Percentiles rank a stretch among this genome's conserved stretches.
phyloP scores from a whole-genome alignment of 2,797 vertebrate species.

The Pseudotriccus pelzelni region DNA sequence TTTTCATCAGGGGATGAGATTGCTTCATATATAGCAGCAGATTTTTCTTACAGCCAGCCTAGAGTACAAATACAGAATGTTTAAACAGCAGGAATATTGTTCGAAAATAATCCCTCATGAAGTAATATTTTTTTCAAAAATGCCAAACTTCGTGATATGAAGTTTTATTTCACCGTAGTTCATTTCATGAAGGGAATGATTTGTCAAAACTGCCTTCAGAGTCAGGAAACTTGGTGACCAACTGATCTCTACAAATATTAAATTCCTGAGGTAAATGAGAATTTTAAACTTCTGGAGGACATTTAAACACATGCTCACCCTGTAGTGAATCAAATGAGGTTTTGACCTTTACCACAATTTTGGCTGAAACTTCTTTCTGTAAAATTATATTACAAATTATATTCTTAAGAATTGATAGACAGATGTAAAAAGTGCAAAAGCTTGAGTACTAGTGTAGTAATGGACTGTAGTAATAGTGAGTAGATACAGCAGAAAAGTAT shows the following conservation, averaged over 20 bases:
- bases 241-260: not conserved
- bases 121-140: not conserved
- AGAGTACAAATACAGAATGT: not conserved
- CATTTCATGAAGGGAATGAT: not conserved
- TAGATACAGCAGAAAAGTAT: not conserved
- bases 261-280: not conserved
- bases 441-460: not conserved
- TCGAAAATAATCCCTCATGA: not conserved
- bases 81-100: not conserved
- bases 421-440: not conserved
- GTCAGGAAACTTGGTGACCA: not conserved
- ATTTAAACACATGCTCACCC: not conserved
- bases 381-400: not conserved
- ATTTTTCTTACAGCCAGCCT: not conserved
- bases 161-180: not conserved
- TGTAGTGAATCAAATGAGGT: not conserved
- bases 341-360: not conserved
- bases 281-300: not conserved
- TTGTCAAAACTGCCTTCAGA: not conserved
- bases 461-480: rapidly evolving
- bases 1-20: not conserved
- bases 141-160: not conserved
- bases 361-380: not conserved
- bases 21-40: not conserved
- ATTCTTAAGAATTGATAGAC: not conserved